Base-by-base conservation (phyloP, 2,797 vertebrate genomes). In the Chromobotia macracanthus region DNA sequence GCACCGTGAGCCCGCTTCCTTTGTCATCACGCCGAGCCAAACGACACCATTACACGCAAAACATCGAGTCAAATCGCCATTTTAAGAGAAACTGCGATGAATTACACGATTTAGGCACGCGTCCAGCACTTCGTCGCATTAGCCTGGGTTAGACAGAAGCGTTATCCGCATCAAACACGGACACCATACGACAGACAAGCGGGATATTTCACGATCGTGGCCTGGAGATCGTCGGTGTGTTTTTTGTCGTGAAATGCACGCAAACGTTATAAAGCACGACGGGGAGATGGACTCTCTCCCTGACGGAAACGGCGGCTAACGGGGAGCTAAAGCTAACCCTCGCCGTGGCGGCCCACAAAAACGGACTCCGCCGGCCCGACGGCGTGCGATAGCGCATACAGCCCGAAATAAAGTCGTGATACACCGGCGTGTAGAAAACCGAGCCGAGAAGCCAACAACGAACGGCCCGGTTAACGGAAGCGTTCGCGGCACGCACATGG, bases 281-380 rank as follows among this genome's bases (percentile, higher is more conserved):
- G 12, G 2, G 41, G 63, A 44, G 9, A 31, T 35, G 58, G 18
- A 31, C 50, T 50, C 44, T n/a, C n/a, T 56, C 56, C 25, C 25
- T 71, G 11, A 63, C 46, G 67, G 67, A 79, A 79, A 78, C 53
- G 67, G 71, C 67, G 67, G 67, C 16, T 71, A 68, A 5, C 23
- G 46, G 67, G 12, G 44, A 69, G 25, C 77, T 72, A 72, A 79
- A 28, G 77, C 77, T 79, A 79, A 79, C 48, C 50, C 60, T 56
- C 69, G 13, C 18, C 28, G 35, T 61, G 69, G 72, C 69, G 69
- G 11, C 25, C 15, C n/a, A 71, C 46, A 51, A 53, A 77, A 71
- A n/a, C 21, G 5, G 21, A 19, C 8, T 1, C 31, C 31, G 15
- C 3, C 55, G 46, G 13, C 19, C 19, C n/a, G 44, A 78, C 5